These are phyloP conservation scores for Drosophila nannoptera DNA, from an alignment of 1,140 invertebrate species.

Conservation along the genomic window DNA sequence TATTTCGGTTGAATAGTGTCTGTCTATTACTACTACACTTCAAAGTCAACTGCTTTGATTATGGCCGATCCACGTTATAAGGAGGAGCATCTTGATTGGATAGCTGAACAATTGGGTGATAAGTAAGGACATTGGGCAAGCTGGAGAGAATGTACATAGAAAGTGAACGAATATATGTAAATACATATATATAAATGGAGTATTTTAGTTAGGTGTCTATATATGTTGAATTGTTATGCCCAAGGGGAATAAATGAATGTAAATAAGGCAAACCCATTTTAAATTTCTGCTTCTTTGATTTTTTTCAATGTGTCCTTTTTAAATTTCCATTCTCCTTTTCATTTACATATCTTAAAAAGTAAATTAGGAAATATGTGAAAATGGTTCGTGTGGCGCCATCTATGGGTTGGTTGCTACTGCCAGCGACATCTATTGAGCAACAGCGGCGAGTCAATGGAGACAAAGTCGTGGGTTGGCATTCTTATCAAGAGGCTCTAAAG, in stretches of 20 bases:
- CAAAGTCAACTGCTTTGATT: slow-evolving; percentile 85
- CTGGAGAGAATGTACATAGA: slow-evolving; percentile 5
- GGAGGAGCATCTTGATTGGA: slow-evolving; percentile 86
- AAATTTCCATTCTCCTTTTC: background rate
- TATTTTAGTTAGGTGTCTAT: slow-evolving; percentile 17
- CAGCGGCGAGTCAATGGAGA: background rate
- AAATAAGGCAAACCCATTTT: slow-evolving; percentile 4
- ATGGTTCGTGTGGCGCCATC: slow-evolving; percentile 18
- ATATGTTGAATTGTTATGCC: slow-evolving; percentile 8
- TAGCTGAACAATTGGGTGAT: slow-evolving; percentile 81
- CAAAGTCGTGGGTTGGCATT: no score
- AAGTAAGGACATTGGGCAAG: slow-evolving; percentile 43
- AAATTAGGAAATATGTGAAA: background rate
- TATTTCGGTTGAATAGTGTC: slow-evolving; percentile 81
- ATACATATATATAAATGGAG: slow-evolving; percentile 8
- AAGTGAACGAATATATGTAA: slow-evolving; percentile 4
- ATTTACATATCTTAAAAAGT: background rate
- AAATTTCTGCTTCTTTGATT: background rate
- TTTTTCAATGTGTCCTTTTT: background rate
- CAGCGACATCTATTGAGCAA: slow-evolving; percentile 8
- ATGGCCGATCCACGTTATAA: slow-evolving; percentile 86
- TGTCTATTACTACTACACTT: slow-evolving; percentile 86
- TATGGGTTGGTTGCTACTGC: background rate
- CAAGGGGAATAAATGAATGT: slow-evolving; percentile 26
- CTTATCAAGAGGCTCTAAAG: no score